phyloP scores from a whole-genome alignment of 2,113 vertebrate genomes.

The Microtus pennsylvanicus region DNA sequence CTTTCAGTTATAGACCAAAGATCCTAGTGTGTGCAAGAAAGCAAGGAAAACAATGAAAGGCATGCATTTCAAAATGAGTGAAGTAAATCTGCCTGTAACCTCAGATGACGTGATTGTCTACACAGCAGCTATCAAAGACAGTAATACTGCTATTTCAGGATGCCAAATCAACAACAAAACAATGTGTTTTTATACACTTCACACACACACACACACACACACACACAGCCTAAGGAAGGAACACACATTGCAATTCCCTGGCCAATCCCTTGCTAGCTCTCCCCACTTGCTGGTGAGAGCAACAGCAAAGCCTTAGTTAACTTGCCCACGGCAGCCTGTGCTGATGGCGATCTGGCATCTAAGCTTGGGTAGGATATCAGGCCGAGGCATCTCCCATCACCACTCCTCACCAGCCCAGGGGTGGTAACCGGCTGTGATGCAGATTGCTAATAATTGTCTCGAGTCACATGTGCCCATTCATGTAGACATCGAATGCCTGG shows the following conservation, averaged over 20 bases:
- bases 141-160: neutral
- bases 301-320: neutral
- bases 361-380: neutral
- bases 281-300: neutral
- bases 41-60: constrained; percentile 36
- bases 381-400: neutral
- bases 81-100: neutral
- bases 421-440: neutral
- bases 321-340: neutral
- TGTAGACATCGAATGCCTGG: neutral
- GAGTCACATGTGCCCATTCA: neutral
- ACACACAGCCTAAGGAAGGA: neutral
- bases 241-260: neutral
- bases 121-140: neutral
- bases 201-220: neutral
- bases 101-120: neutral
- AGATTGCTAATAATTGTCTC: neutral
- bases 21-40: neutral
- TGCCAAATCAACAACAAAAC: neutral
- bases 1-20: neutral
- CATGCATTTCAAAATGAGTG: neutral
- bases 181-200: too few species aligned
- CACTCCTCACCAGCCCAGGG: neutral
- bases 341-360: neutral
- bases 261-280: neutral